Base-by-base conservation (phyloP, 2,797 vertebrate species). In the Chromobotia macracanthus region DNA sequence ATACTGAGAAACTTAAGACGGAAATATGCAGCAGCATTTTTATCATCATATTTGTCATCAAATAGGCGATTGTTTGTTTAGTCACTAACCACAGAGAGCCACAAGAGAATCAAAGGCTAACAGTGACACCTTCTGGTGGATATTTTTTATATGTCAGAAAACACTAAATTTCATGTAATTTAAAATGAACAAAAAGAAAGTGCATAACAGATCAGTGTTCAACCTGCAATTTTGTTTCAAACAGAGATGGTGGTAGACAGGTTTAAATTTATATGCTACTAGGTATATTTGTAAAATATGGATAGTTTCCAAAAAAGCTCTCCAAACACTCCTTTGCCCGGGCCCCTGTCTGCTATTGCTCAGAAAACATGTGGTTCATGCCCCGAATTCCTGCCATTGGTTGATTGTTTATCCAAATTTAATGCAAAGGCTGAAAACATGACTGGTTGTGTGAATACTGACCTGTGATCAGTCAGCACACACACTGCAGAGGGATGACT, bases 391-490 rank as follows among this genome's bases (percentile, higher is more conserved):
- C 6, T 31, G 28, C 6, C 60, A 35, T 35, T 56, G 10, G 10
- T 23, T 56, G 9, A 12, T 51, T n/a, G 5, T 51, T 2, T 1
- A n/a, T 51, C 5, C 4, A 51, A 51, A 51, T 50, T 50, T 16
- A 2, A 50, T 50, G 48, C 48, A 50, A 55, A 55, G n/a, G 8
- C 18, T 55, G n/a, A 55, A 41, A 41, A 41, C 38, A 41, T 1
- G 7, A 41, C 8, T 38, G 61, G 31, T n/a, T 23, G 23, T 28
- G 19, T 11, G 12, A 16, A 23, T 7, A 74, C 91, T 92, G 89
- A 97, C 97, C 96, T 97, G 93, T 96, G 97, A 50, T 98, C 95
- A 0, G 97, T 99, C 87, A 99, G 95, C 85, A 99, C 95, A 10
- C 87, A 94, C 79, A 99, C 98, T 8, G 97, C 97, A 0, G 94